phyloP scores from a whole-genome alignment of 1,140 invertebrate genomes.

The Latrodectus geometricus region DNA sequence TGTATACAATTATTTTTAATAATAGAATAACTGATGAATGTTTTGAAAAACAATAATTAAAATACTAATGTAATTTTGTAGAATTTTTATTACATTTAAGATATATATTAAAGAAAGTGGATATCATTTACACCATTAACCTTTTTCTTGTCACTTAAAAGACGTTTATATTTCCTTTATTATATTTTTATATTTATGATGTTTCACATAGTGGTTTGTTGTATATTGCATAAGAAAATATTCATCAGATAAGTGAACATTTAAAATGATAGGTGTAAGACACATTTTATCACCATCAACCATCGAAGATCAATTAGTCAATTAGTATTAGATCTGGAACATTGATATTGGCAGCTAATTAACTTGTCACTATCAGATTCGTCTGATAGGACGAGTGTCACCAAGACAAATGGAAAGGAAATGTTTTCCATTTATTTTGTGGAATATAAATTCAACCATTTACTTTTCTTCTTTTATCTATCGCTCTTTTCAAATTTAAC shows the following conservation, averaged over 20 bases:
- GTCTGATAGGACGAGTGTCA: slow-evolving; percentile 10
- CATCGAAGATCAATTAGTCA: slow-evolving; percentile 41
- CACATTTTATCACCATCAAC: not conserved
- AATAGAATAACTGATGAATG: not conserved
- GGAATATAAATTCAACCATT: not conserved
- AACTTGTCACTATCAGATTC: slow-evolving; percentile 39
- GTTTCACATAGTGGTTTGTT: not conserved
- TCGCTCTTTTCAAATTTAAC: not conserved
- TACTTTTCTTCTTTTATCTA: not conserved
- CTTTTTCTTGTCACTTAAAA: not conserved
- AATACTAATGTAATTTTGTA: not conserved
- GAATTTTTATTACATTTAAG: not conserved
- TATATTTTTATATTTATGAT: not conserved
- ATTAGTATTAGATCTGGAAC: slow-evolving; percentile 21
- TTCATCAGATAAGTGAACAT: not conserved
- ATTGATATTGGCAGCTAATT: slow-evolving; percentile 30
- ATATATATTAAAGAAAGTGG: not conserved
- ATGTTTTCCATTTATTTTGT: not conserved
- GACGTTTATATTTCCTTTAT: too few species aligned
- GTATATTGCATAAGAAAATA: not conserved
- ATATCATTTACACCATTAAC: not conserved
- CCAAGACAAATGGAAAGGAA: slow-evolving; percentile 25
- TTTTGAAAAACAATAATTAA: not conserved
- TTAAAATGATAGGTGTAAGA: not conserved
- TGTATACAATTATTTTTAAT: too few species aligned